Conservation (phyloP, 2,888 invertebrate genomes). For the Endomychus coccineus region DNA sequence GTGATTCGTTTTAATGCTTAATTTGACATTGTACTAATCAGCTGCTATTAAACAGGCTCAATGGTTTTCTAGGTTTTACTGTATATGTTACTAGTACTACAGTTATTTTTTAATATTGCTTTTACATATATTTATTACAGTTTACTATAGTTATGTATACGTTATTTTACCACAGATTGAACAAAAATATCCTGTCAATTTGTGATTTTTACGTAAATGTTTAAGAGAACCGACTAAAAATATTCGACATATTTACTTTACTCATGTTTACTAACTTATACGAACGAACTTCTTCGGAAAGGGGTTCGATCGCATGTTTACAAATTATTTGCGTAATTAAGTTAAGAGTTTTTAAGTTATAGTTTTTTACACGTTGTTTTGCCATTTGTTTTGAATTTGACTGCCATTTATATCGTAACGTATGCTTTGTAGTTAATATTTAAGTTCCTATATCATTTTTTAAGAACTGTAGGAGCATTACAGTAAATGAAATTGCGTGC, state of each 20-base stretch:
- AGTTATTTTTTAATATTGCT: constrained; percentile 1
- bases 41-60: neutral
- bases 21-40: constrained; percentile 1
- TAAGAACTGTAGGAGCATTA: constrained; percentile 18
- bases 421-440: constrained; percentile 35
- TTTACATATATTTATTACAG: constrained; percentile 1
- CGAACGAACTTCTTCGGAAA: no score
- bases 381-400: constrained; percentile 34
- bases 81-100: constrained; percentile 1
- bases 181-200: neutral
- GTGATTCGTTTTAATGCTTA: no score
- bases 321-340: constrained; percentile 2
- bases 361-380: constrained; percentile 32
- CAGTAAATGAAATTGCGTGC: constrained; percentile 12
- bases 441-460: constrained; percentile 36
- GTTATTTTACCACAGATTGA: neutral
- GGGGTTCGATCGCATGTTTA: no score
- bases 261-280: no score
- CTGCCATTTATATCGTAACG: constrained; percentile 37
- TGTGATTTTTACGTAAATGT: constrained; percentile 4
- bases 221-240: no score
- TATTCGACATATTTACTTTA: no score
- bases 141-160: neutral
- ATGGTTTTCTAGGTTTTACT: neutral
- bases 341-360: constrained; percentile 19